Conservation (phyloP, 1,140 invertebrate species). For the Himalopsyche phryganea region DNA sequence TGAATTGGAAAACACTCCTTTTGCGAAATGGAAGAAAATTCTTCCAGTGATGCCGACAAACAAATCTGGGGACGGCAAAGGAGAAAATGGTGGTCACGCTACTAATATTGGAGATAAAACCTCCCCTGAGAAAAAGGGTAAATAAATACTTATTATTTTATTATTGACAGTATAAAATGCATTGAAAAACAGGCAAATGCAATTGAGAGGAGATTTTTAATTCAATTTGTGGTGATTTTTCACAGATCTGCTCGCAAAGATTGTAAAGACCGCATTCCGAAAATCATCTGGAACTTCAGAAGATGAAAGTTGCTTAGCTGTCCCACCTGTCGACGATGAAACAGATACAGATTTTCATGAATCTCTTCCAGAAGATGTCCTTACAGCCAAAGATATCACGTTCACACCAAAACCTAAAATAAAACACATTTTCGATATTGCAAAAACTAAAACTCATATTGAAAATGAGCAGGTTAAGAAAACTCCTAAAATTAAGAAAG, state of each 20-base stretch:
- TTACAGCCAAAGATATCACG: slow-evolving; percentile 46
- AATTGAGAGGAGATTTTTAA: too few relatives aligned
- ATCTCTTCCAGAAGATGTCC: slow-evolving; percentile 58
- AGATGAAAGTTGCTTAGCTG: slow-evolving; percentile 45
- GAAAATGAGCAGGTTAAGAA: slow-evolving; percentile 9
- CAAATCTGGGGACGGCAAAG: slow-evolving; percentile 51
- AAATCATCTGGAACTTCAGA: slow-evolving; percentile 55
- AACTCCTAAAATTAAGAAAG: neutral
- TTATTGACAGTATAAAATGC: too few relatives aligned
- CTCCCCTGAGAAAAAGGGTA: slow-evolving; percentile 7
- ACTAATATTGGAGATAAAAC: slow-evolving; percentile 9
- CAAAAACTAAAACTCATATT: slow-evolving; percentile 1
- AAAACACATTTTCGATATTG: neutral
- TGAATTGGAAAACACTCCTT: slow-evolving; percentile 58
- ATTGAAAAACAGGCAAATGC: too few relatives aligned
- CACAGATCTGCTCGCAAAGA: slow-evolving; percentile 59
- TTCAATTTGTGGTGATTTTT: slow-evolving; percentile 7
- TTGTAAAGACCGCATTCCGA: slow-evolving; percentile 59
- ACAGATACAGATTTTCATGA: slow-evolving; percentile 66
- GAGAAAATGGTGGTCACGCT: slow-evolving; percentile 28
- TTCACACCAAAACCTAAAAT: slow-evolving; percentile 30
- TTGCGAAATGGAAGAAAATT: slow-evolving; percentile 68
- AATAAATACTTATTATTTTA: neutral
- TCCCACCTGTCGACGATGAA: slow-evolving; percentile 53
- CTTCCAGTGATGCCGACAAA: slow-evolving; percentile 55